These are phyloP conservation scores for Agonum fuliginosum DNA, from an alignment of 2,888 invertebrate genomes.

Conservation along the genomic window DNA sequence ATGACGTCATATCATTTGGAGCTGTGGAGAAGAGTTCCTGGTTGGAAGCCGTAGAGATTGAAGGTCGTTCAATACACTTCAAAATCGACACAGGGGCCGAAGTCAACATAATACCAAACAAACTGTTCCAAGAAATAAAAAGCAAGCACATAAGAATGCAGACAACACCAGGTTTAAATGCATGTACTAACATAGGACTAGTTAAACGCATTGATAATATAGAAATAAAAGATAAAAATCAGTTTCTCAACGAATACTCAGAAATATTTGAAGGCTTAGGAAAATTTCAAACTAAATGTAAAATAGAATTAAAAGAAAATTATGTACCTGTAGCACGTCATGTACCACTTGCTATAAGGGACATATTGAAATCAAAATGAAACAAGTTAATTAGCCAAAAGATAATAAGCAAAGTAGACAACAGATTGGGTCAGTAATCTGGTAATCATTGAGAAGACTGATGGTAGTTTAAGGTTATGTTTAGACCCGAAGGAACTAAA, in stretches of 20 bases:
- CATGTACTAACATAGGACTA: not conserved
- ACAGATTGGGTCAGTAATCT: no score
- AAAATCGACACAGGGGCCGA: slow-evolving; percentile 3
- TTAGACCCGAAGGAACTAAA: no score
- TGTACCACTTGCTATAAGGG: not conserved
- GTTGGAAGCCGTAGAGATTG: not conserved
- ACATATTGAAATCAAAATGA: not conserved
- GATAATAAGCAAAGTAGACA: no score
- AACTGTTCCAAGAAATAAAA: not conserved
- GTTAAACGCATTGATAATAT: no score
- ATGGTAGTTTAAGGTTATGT: no score
- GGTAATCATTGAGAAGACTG: no score
- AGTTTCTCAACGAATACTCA: not conserved
- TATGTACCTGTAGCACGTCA: not conserved
- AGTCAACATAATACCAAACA: not conserved
- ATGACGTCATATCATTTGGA: not conserved
- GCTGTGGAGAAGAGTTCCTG: not conserved
- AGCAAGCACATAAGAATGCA: not conserved
- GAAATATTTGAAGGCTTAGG: not conserved
- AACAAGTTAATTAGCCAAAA: no score
- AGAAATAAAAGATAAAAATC: not conserved
- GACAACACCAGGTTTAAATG: not conserved
- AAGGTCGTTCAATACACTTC: not conserved
- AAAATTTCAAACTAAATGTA: not conserved
- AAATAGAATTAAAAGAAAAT: not conserved